These are phyloP conservation scores for Thereva nobilitata DNA, from an alignment of 2,888 invertebrate genomes.

Conservation along the genomic window DNA sequence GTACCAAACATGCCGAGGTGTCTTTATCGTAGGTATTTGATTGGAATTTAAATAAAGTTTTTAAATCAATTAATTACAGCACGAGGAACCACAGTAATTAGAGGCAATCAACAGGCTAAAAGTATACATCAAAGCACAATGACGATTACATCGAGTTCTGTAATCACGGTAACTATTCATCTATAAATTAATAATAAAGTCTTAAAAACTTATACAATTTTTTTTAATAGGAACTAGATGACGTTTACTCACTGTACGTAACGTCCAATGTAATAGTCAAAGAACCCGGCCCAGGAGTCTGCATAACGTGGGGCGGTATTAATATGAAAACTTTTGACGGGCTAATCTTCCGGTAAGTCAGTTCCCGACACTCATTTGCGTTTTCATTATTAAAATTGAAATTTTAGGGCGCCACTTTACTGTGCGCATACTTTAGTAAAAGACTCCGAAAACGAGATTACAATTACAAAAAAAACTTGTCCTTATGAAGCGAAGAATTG, in stretches of 20 bases:
- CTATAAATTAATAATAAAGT: neutral
- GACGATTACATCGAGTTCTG: too few relatives aligned
- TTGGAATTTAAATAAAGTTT: neutral
- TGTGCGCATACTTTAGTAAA: slow-evolving; percentile 76
- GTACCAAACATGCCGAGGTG: slow-evolving; percentile 77
- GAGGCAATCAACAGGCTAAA: too few relatives aligned
- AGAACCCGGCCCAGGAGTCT: slow-evolving; percentile 68
- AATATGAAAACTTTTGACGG: slow-evolving; percentile 89
- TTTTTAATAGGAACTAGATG: neutral
- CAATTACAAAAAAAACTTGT: slow-evolving; percentile 66
- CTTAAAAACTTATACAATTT: neutral
- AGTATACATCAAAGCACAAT: too few relatives aligned
- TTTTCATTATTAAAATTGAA: neutral
- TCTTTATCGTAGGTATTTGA: slow-evolving; percentile 62
- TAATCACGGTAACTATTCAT: too few relatives aligned
- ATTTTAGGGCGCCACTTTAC: slow-evolving; percentile 71
- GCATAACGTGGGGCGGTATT: slow-evolving; percentile 78
- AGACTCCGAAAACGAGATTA: slow-evolving; percentile 74
- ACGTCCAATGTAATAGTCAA: slow-evolving; percentile 43
- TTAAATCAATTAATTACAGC: slow-evolving; percentile 43
- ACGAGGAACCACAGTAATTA: slow-evolving; percentile 45
- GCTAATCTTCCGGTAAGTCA: slow-evolving; percentile 67
- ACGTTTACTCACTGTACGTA: neutral
- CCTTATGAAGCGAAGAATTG: slow-evolving; percentile 61
- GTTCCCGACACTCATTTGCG: neutral